A percentile compares a stretch with the other conserved stretches of the same genome.
phyloP scores from a whole-genome alignment of 2,888 invertebrate species.

The Amiota minor region DNA sequence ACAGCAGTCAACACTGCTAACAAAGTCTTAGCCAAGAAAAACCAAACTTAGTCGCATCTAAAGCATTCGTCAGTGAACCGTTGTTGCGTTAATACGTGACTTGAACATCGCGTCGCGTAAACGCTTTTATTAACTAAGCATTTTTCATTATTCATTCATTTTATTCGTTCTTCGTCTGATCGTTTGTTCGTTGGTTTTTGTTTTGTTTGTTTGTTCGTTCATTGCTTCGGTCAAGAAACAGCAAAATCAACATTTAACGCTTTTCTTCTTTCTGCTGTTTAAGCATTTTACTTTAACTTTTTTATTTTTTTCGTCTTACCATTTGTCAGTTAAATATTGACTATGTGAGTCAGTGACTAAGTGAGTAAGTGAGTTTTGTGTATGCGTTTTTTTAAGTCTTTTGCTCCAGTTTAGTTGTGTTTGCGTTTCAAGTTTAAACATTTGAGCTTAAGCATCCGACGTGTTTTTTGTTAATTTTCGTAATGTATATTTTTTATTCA shows the following conservation, averaged over 20 bases:
- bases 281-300: not conserved
- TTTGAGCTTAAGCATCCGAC: conserved; percentile 29
- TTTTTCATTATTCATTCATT: conserved; percentile 40
- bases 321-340: conserved; percentile 12
- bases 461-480: conserved; percentile 39
- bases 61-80: conserved; percentile 55
- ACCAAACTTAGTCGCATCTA: conserved; percentile 17
- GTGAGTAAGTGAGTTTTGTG: not conserved
- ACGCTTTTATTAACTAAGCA: not conserved
- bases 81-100: conserved; percentile 55
- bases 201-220: conserved; percentile 1
- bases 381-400: not conserved
- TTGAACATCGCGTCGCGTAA: conserved; percentile 34
- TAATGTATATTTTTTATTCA: not conserved
- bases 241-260: not conserved
- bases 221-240: not conserved
- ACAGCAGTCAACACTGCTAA: not conserved
- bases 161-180: conserved; percentile 38
- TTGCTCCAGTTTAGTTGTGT: conserved; percentile 28
- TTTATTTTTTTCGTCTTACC: not conserved
- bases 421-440: conserved; percentile 20
- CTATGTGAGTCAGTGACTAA: not conserved
- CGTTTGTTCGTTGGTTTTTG: not conserved
- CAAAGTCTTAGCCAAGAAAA: conserved; percentile 1
- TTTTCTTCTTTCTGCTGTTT: conserved; percentile 2